Conservation (phyloP, 2,797 vertebrate genomes). For the Neosilurus mollespiculum region DNA sequence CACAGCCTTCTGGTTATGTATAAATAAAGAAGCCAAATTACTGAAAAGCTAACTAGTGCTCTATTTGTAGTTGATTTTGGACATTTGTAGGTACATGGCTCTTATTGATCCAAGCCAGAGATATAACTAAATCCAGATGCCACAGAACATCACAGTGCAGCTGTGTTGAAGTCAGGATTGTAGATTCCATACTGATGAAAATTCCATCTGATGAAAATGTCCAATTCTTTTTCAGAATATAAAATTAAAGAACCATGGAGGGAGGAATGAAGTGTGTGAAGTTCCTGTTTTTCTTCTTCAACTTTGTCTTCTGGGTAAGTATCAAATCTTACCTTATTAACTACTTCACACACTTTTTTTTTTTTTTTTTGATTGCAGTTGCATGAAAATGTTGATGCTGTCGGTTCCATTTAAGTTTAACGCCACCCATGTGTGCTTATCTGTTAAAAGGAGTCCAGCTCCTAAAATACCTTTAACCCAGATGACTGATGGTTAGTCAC, state of each 20-base stretch:
- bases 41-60: background rate
- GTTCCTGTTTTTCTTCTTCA: slow-evolving; percentile 82
- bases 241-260: slow-evolving; percentile 70
- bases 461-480: background rate
- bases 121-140: background rate
- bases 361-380: too few relatives aligned
- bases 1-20: background rate
- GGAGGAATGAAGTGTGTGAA: slow-evolving; percentile 87
- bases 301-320: slow-evolving; percentile 90
- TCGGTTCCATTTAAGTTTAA: background rate
- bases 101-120: background rate
- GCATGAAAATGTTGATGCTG: background rate
- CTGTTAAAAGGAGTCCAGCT: background rate
- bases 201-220: background rate
- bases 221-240: slow-evolving; percentile 52
- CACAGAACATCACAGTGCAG: background rate
- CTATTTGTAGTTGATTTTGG: background rate
- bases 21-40: background rate
- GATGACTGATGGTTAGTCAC: background rate
- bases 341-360: background rate
- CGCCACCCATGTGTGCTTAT: too few relatives aligned
- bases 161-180: background rate
- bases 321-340: background rate
- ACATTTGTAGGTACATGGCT: background rate
- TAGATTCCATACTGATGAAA: background rate